A percentile compares a stretch with the other conserved stretches of the same genome.
Conservation (phyloP, 2,113 vertebrate genomes). For the Pipa parva region DNA sequence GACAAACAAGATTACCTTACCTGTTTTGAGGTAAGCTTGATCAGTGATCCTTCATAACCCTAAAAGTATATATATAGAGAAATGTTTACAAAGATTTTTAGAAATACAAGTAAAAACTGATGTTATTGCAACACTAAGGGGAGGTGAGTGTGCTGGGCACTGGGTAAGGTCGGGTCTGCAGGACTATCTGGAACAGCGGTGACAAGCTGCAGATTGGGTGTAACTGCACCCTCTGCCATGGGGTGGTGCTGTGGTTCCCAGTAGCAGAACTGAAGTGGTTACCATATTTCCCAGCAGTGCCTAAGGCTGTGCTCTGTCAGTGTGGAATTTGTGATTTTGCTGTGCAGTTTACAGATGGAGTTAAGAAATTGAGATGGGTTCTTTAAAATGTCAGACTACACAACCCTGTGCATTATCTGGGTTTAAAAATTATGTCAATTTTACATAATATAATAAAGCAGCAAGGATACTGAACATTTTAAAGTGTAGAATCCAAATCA, state of each 20-base stretch:
- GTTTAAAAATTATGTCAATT: neutral
- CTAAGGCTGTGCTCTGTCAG: slow-evolving; percentile 42
- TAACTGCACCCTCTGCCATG: slow-evolving; percentile 38
- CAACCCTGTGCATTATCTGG: neutral
- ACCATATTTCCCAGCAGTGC: slow-evolving; percentile 31
- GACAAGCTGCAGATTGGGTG: slow-evolving; percentile 36
- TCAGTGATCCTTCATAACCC: slow-evolving; percentile 98
- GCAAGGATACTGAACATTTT: slow-evolving; percentile 26
- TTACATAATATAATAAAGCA: neutral
- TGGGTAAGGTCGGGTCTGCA: slow-evolving; percentile 27
- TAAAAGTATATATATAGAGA: slow-evolving; percentile 65
- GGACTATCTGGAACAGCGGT: slow-evolving; percentile 30
- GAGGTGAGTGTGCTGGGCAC: slow-evolving; percentile 34
- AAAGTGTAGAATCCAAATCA: slow-evolving; percentile 35
- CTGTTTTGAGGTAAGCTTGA: slow-evolving; percentile 98
- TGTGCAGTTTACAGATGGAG: slow-evolving; percentile 36
- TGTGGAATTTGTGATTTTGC: slow-evolving; percentile 37
- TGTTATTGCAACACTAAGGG: slow-evolving; percentile 20
- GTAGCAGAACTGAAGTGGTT: slow-evolving; percentile 38
- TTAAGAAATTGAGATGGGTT: slow-evolving; percentile 28
- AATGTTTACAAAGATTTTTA: slow-evolving; percentile 10
- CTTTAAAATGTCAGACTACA: slow-evolving; percentile 28
- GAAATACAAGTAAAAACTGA: neutral
- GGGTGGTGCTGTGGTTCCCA: slow-evolving; percentile 33
- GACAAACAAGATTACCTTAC: slow-evolving; percentile 55